A percentile compares a stretch with the other conserved stretches of the same genome.
phyloP scores from a whole-genome alignment of 1,140 invertebrate species.

The Elymnias hypermnestra region DNA sequence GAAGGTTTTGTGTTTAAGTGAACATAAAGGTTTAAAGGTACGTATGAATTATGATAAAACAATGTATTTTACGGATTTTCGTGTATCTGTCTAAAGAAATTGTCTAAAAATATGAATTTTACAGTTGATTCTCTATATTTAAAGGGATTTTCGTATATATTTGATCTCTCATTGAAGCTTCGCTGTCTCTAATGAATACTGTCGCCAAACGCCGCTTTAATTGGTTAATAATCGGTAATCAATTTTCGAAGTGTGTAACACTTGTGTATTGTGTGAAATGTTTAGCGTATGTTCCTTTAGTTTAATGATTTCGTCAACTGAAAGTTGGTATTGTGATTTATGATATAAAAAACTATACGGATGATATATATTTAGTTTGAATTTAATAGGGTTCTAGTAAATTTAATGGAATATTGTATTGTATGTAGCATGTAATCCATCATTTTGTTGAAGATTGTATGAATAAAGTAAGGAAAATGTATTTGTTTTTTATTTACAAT shows the following conservation, averaged over 20 bases:
- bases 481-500: slow-evolving; percentile 23
- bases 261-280: slow-evolving; percentile 39
- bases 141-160: too few relatives aligned
- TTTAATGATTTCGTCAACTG: slow-evolving; percentile 67
- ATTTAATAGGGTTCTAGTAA: slow-evolving; percentile 56
- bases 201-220: slow-evolving; percentile 4
- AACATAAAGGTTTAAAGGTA: too few relatives aligned
- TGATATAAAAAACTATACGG: slow-evolving; percentile 57
- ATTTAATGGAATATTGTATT: slow-evolving; percentile 41
- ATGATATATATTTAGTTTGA: slow-evolving; percentile 61
- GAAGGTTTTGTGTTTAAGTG: too few relatives aligned
- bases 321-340: slow-evolving; percentile 73
- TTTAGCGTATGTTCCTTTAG: slow-evolving; percentile 67
- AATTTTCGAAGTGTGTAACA: slow-evolving; percentile 55
- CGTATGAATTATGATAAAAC: too few relatives aligned
- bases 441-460: slow-evolving; percentile 68
- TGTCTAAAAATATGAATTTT: too few relatives aligned
- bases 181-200: too few relatives aligned
- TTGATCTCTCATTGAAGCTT: too few relatives aligned
- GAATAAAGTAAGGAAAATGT: slow-evolving; percentile 62
- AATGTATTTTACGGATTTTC: too few relatives aligned
- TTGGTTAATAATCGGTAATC: slow-evolving; percentile 22
- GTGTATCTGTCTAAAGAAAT: too few relatives aligned
- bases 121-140: too few relatives aligned
- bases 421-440: slow-evolving; percentile 58